phyloP scores from a whole-genome alignment of 2,888 invertebrate species.

The Oeneis ivallda region DNA sequence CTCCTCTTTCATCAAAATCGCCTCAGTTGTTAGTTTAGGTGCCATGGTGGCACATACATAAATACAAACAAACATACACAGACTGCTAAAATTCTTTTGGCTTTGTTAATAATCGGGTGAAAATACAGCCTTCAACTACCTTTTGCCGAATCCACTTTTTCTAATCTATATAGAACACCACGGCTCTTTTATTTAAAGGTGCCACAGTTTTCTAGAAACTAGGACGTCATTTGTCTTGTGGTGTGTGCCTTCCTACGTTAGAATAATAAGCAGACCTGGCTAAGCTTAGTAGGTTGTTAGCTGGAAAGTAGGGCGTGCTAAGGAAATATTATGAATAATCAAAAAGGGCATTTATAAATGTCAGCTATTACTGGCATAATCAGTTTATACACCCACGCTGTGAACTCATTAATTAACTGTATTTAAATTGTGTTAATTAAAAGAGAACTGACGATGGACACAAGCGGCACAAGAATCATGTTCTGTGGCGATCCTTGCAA shows the following conservation, averaged over 20 bases:
- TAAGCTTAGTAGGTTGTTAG: background rate
- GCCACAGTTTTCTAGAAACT: background rate
- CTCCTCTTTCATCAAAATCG: too few relatives aligned
- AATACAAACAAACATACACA: too few relatives aligned
- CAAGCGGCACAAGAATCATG: too few relatives aligned
- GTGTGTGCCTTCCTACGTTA: constrained; percentile 2
- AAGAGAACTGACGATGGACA: too few relatives aligned
- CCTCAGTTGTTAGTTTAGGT: too few relatives aligned
- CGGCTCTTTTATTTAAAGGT: background rate
- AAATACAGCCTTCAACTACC: too few relatives aligned
- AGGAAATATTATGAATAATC: constrained; percentile 21
- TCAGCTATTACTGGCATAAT: constrained; percentile 1
- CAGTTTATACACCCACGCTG: background rate
- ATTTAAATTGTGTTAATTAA: background rate
- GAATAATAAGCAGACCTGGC: constrained; percentile 7
- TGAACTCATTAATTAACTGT: background rate
- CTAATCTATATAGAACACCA: too few relatives aligned
- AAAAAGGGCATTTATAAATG: constrained; percentile 12
- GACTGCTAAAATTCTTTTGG: too few relatives aligned
- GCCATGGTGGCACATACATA: too few relatives aligned
- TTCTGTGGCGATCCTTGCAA: background rate
- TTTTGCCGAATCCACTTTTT: too few relatives aligned
- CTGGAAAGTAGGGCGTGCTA: constrained; percentile 15
- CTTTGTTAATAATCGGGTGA: too few relatives aligned
- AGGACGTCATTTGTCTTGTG: background rate